Conservation (phyloP, 2,888 invertebrate species). For the Orthosia incerta region DNA sequence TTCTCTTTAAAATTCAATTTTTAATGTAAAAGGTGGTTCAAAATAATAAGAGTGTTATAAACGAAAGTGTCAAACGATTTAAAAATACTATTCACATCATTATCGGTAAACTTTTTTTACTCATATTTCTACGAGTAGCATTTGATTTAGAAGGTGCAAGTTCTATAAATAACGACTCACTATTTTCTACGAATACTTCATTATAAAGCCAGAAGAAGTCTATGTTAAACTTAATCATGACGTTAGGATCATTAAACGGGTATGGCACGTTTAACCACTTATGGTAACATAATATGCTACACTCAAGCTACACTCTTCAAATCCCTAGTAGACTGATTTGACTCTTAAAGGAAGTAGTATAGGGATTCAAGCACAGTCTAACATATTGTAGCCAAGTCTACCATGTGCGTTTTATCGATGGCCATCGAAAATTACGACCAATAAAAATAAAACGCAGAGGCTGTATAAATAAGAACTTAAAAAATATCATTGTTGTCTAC, state of each 20-base stretch:
- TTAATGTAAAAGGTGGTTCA: too few species aligned
- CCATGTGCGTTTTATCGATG: conserved; percentile 53
- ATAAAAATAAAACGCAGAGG: conserved; percentile 75
- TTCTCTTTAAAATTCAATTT: too few species aligned
- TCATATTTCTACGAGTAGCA: conserved; percentile 3
- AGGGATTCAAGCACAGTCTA: conserved; percentile 23
- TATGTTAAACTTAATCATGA: background rate
- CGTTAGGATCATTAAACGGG: background rate
- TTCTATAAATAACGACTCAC: conserved; percentile 18
- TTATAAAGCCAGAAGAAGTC: background rate
- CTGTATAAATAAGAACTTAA: conserved; percentile 18
- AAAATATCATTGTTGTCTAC: background rate
- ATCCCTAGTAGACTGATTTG: background rate
- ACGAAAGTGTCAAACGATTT: background rate
- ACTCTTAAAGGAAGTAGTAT: background rate
- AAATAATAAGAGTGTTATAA: background rate
- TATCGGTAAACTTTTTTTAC: background rate
- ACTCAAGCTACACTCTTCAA: background rate
- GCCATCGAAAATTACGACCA: conserved; percentile 71
- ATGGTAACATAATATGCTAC: conserved; percentile 6
- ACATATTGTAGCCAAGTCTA: conserved; percentile 16
- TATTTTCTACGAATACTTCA: background rate
- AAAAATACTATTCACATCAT: too few species aligned
- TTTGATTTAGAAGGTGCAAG: background rate
- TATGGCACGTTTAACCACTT: background rate